These are phyloP conservation scores for Perodicticus potto DNA, from an alignment of 2,797 vertebrate species.

Conservation along the genomic window DNA sequence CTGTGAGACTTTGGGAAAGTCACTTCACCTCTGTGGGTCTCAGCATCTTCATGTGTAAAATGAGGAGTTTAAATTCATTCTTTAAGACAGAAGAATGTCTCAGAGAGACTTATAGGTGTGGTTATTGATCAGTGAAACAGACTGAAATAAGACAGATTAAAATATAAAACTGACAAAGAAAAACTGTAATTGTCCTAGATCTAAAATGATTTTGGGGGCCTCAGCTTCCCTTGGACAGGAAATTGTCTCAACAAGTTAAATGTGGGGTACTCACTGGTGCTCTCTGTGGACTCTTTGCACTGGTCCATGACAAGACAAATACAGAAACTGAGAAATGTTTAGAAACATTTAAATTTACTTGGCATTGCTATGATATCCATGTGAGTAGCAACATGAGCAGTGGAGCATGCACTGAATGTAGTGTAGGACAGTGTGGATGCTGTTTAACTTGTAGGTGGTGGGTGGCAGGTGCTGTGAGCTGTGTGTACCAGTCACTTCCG, in stretches of 20 bases:
- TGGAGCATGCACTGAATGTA: neutral
- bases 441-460: neutral
- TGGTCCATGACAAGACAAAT: slow-evolving; percentile 13
- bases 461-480: neutral
- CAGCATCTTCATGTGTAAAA: slow-evolving; percentile 33
- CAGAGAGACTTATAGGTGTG: neutral
- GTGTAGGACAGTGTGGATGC: neutral
- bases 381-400: neutral
- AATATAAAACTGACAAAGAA: neutral
- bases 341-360: slow-evolving; percentile 4
- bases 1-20: neutral
- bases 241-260: neutral
- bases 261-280: neutral
- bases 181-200: slow-evolving; percentile 6
- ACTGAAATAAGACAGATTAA: slow-evolving; percentile 10
- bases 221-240: slow-evolving; percentile 27
- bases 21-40: neutral
- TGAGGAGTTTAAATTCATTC: neutral
- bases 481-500: neutral
- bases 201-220: neutral
- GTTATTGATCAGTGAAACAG: neutral
- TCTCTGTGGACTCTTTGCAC: neutral
- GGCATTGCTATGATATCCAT: neutral
- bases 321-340: neutral
- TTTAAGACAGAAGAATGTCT: neutral